A percentile compares a stretch with the other conserved stretches of the same genome.
phyloP scores from a whole-genome alignment of 2,888 invertebrate species.

The Lasioglossum calceatum region DNA sequence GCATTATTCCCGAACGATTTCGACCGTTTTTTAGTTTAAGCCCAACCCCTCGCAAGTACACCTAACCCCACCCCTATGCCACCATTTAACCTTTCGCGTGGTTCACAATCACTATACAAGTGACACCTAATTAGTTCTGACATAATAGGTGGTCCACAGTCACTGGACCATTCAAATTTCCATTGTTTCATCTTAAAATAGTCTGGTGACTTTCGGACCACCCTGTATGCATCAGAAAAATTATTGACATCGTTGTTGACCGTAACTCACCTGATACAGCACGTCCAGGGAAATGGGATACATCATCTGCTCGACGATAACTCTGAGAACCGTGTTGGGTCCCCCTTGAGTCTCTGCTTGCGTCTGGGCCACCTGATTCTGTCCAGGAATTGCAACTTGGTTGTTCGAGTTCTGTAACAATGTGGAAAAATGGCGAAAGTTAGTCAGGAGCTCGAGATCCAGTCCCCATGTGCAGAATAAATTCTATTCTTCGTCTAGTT shows the following conservation, averaged over 20 bases:
- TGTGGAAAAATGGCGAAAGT: not conserved
- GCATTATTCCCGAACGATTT: slow-evolving; percentile 51
- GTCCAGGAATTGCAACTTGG: slow-evolving; percentile 94
- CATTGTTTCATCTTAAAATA: not conserved
- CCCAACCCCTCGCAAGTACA: not conserved
- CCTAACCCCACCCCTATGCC: not conserved
- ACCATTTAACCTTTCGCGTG: not conserved
- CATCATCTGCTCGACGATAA: slow-evolving; percentile 99
- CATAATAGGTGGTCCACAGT: not conserved
- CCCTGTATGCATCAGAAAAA: not conserved
- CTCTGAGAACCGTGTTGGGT: slow-evolving; percentile 97
- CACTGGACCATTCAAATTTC: not conserved
- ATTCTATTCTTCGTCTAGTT: not conserved
- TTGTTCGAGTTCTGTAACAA: slow-evolving; percentile 87
- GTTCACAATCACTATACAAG: not conserved
- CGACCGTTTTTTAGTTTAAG: slow-evolving; percentile 25
- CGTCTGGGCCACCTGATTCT: slow-evolving; percentile 86
- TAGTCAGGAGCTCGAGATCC: not conserved
- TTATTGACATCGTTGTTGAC: not conserved
- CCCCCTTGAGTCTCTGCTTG: slow-evolving; percentile 91
- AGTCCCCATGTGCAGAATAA: not conserved
- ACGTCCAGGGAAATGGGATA: slow-evolving; percentile 99
- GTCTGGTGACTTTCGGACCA: not conserved
- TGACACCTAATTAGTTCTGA: not conserved
- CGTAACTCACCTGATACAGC: slow-evolving; percentile 90